Evolutionary conservation across 1,140 invertebrate species (phyloP).

Genomic region (Scaptomyza montana): DNA sequence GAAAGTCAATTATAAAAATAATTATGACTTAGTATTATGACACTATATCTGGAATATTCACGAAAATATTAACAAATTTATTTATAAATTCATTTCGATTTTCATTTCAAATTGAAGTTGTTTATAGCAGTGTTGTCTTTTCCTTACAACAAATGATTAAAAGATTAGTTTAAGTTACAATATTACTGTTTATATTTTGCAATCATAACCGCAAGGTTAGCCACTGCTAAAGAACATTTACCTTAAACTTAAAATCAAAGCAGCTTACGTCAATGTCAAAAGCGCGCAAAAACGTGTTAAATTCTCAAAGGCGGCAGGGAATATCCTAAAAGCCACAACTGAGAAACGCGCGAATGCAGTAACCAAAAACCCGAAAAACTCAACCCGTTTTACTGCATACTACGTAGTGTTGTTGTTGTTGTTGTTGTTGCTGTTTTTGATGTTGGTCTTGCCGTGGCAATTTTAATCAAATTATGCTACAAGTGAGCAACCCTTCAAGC

Average conservation of each 20-base stretch:
- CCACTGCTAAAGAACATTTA: too few species aligned
- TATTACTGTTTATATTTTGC: too few species aligned
- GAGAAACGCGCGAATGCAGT: neutral
- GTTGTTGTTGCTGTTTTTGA: neutral
- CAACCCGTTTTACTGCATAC: slow-evolving; percentile 15
- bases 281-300: slow-evolving; percentile 23
- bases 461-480: slow-evolving; percentile 76
- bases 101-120: too few species aligned
- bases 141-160: too few species aligned
- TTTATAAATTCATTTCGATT: too few species aligned
- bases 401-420: slow-evolving; percentile 15
- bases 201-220: too few species aligned
- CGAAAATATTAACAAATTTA: too few species aligned
- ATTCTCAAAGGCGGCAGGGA: slow-evolving; percentile 40
- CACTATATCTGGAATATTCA: too few species aligned
- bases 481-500: slow-evolving; percentile 39
- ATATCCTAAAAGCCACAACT: slow-evolving; percentile 20
- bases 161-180: too few species aligned
- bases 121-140: too few species aligned
- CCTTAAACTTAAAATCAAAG: neutral
- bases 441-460: slow-evolving; percentile 41
- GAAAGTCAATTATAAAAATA: too few species aligned
- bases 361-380: slow-evolving; percentile 7
- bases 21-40: too few species aligned
- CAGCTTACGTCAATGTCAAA: neutral